Evolutionary conservation across 2,113 vertebrate species (phyloP).

Genomic region (Lates calcarifer): DNA sequence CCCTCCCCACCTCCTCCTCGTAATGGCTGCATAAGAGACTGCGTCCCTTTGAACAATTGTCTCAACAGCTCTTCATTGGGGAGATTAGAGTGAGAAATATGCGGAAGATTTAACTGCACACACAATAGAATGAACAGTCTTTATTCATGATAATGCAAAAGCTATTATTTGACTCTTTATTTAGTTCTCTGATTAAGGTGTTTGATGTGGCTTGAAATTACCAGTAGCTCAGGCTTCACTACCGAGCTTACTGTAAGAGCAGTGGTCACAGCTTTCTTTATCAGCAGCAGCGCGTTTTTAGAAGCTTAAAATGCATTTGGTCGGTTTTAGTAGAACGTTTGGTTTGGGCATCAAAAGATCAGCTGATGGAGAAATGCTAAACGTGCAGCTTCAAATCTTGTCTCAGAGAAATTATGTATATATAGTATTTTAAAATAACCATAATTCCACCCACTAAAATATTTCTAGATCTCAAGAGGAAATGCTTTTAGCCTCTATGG

Average conservation of each 20-base stretch:
- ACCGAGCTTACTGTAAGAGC: neutral
- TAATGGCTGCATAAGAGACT: conserved; percentile 53
- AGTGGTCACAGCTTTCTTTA: conserved; percentile 6
- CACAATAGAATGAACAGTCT: conserved; percentile 16
- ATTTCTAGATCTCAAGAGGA: too few relatives aligned
- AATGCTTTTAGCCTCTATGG: too few relatives aligned
- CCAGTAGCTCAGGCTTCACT: neutral
- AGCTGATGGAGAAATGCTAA: too few relatives aligned
- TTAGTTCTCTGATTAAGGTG: conserved; percentile 31
- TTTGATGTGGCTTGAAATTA: conserved; percentile 67
- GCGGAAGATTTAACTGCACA: conserved; percentile 28
- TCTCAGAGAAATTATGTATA: neutral
- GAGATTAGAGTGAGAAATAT: conserved; percentile 13
- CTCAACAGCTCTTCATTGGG: conserved; percentile 15
- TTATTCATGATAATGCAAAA: conserved; percentile 41
- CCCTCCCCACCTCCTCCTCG: neutral
- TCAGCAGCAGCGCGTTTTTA: neutral
- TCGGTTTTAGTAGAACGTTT: neutral
- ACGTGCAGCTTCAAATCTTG: neutral
- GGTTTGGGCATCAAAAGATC: neutral
- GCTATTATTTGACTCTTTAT: conserved; percentile 51
- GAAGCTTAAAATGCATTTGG: neutral
- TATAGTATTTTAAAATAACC: too few relatives aligned
- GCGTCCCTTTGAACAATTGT: conserved; percentile 65
- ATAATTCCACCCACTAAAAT: too few relatives aligned